A percentile compares a stretch with the other conserved stretches of the same genome.
Evolutionary conservation across 2,888 invertebrate genomes (phyloP).

Genomic region (Osmoderma eremita): DNA sequence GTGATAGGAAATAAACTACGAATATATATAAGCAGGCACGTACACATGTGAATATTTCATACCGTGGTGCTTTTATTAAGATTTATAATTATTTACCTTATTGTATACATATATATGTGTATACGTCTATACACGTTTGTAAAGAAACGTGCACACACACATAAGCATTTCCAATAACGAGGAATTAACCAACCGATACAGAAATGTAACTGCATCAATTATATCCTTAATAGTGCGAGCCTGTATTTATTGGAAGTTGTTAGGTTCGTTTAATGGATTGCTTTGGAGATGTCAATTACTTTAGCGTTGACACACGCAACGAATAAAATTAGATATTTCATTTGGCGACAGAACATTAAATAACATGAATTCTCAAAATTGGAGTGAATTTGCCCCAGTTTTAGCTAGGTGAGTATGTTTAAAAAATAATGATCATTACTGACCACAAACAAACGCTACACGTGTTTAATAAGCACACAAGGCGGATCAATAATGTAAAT

Average conservation of each 20-base stretch:
- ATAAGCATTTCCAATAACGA: conserved; percentile 1
- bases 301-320: conserved; percentile 13
- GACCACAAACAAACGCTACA: too few species aligned
- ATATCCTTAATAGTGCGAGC: not conserved
- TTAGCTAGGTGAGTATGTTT: too few species aligned
- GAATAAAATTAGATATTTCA: conserved; percentile 21
- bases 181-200: conserved; percentile 9
- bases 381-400: conserved; percentile 15
- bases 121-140: not conserved
- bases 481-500: too few species aligned
- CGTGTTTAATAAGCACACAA: too few species aligned
- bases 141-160: not conserved
- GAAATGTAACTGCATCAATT: conserved; percentile 4
- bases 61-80: not conserved
- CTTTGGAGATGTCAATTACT: conserved; percentile 19
- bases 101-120: not conserved
- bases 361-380: conserved; percentile 9
- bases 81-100: conserved; percentile 11
- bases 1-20: too few species aligned
- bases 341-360: not conserved
- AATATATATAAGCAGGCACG: too few species aligned
- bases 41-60: too few species aligned
- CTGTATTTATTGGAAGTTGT: not conserved
- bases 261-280: conserved; percentile 11
- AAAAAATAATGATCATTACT: too few species aligned